Percentiles rank a stretch among this genome's conserved stretches.
Evolutionary conservation across 2,888 invertebrate species (phyloP).

Genomic region (Pasiphila rectangulata): DNA sequence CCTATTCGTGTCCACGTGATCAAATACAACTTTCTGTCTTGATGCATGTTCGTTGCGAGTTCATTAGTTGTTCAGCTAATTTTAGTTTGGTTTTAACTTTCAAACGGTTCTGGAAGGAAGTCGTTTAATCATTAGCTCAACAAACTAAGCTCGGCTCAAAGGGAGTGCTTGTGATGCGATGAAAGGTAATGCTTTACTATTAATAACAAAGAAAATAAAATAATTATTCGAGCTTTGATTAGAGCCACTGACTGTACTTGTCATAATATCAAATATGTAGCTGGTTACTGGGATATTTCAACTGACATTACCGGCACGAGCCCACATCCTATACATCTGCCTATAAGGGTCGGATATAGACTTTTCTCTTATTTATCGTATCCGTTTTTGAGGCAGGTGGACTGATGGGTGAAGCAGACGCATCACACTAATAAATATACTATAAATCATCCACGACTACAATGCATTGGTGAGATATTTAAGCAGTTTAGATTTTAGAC

Average conservation of each 20-base stretch:
- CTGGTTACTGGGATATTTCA: not conserved
- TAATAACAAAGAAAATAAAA: constrained; percentile 3
- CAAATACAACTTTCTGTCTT: constrained; percentile 48
- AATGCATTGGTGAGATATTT: constrained; percentile 3
- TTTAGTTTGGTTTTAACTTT: constrained; percentile 46
- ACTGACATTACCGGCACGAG: constrained; percentile 46
- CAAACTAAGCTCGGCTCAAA: constrained; percentile 30
- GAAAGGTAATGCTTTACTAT: constrained; percentile 13
- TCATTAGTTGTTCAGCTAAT: constrained; percentile 64
- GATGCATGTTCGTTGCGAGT: constrained; percentile 56
- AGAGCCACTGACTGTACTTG: too few relatives aligned
- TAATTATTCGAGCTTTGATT: not conserved
- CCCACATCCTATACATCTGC: constrained; percentile 40
- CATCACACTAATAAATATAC: constrained; percentile 17
- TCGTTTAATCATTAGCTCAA: constrained; percentile 45
- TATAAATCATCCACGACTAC: constrained; percentile 20
- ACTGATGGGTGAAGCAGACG: constrained; percentile 28
- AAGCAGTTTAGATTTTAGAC: too few relatives aligned
- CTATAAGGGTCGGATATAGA: constrained; percentile 49
- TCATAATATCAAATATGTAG: not conserved
- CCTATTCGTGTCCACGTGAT: constrained; percentile 55
- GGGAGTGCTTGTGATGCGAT: constrained; percentile 17
- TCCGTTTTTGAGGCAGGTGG: constrained; percentile 75
- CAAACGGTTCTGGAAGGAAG: constrained; percentile 52
- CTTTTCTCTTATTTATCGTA: constrained; percentile 69